Evolutionary conservation across 2,888 invertebrate species (phyloP).

Genomic region (Acanthosepion lycidas): DNA sequence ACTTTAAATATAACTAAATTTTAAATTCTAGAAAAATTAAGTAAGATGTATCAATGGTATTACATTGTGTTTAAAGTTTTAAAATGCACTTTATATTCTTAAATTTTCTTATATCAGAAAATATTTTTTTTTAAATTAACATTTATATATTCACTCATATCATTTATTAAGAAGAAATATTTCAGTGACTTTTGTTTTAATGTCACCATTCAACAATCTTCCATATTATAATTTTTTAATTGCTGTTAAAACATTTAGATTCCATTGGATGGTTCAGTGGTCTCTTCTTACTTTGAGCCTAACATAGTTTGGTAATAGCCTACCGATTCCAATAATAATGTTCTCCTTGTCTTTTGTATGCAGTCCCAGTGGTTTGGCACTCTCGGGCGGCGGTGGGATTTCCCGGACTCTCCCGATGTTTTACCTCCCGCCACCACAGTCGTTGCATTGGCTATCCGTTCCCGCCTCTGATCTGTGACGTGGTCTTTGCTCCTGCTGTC

Average conservation of each 20-base stretch:
- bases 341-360: constrained; percentile 48
- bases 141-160: background rate
- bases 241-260: background rate
- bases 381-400: constrained; percentile 43
- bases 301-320: constrained; percentile 37
- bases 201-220: background rate
- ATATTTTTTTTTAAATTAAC: too few species aligned
- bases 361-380: constrained; percentile 47
- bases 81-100: too few species aligned
- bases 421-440: constrained; percentile 45
- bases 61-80: too few species aligned
- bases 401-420: constrained; percentile 45
- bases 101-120: too few species aligned
- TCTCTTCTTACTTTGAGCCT: background rate
- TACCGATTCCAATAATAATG: constrained; percentile 35
- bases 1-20: too few species aligned
- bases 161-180: background rate
- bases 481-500: constrained; percentile 46
- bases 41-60: too few species aligned
- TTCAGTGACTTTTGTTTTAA: background rate
- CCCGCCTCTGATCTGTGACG: constrained; percentile 47
- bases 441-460: constrained; percentile 45
- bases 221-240: background rate
- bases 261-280: background rate
- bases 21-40: too few species aligned